phyloP scores from a whole-genome alignment of 2,797 vertebrate genomes.

The Hafferia zeledoni region DNA sequence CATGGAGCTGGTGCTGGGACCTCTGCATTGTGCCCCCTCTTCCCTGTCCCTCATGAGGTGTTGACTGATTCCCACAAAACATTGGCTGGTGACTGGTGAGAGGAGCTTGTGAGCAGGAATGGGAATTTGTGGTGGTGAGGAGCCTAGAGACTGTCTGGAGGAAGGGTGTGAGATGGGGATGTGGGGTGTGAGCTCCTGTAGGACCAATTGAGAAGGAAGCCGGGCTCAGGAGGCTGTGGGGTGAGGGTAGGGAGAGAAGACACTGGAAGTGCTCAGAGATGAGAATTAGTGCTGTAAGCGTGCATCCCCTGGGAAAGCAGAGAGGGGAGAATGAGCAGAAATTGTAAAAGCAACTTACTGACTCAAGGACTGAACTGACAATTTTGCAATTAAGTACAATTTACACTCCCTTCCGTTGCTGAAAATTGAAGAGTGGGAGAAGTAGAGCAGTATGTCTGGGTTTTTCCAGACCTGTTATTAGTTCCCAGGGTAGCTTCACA shows the following conservation, averaged over 20 bases:
- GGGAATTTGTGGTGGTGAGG: background rate
- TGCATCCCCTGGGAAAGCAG: background rate
- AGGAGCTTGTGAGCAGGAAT: background rate
- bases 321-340: background rate
- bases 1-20: background rate
- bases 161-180: background rate
- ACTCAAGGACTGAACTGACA: slow-evolving; percentile 13
- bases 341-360: background rate
- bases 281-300: background rate
- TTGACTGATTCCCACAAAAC: background rate
- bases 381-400: slow-evolving; percentile 56
- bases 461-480: slow-evolving; percentile 58
- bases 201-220: background rate
- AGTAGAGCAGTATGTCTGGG: slow-evolving; percentile 4
- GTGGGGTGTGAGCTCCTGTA: background rate
- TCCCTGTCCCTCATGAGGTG: background rate
- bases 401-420: background rate
- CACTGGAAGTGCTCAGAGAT: accelerated
- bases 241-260: background rate
- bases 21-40: accelerated
- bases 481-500: background rate
- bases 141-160: background rate
- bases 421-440: slow-evolving; percentile 49
- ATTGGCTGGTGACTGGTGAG: accelerated
- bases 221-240: background rate